Percentiles rank a stretch among this genome's conserved stretches.
Conservation (phyloP, 2,113 vertebrate genomes). For the Tragulus kanchil region DNA sequence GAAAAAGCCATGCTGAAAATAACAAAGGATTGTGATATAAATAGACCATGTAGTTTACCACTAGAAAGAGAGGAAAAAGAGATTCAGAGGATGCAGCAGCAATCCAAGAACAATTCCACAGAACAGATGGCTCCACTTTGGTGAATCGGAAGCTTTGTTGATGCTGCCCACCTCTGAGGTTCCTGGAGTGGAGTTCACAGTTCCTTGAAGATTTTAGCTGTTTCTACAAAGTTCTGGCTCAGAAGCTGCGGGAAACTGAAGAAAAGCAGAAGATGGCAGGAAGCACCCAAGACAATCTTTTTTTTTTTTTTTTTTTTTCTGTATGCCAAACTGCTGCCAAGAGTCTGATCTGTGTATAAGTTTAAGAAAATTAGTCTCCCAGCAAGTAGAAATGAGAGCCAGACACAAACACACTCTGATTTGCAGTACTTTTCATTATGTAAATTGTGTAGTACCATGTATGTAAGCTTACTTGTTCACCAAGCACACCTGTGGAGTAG, state of each 20-base stretch:
- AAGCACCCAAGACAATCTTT: not conserved
- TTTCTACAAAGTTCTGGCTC: slow-evolving; percentile 56
- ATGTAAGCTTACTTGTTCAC: not conserved
- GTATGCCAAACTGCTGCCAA: slow-evolving; percentile 52
- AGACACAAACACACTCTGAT: slow-evolving; percentile 33
- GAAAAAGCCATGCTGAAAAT: slow-evolving; percentile 33
- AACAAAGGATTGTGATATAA: slow-evolving; percentile 60
- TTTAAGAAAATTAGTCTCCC: slow-evolving; percentile 57
- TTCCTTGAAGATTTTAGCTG: slow-evolving; percentile 51
- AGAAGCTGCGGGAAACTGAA: not conserved
- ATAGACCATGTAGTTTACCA: slow-evolving; percentile 55
- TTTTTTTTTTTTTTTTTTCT: slow-evolving; percentile 35
- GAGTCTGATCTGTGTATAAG: slow-evolving; percentile 20
- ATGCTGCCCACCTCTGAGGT: slow-evolving; percentile 54
- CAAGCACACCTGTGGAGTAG: not conserved
- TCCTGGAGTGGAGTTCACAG: slow-evolving; percentile 52
- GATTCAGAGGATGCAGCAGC: not conserved
- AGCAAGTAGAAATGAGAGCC: slow-evolving; percentile 43
- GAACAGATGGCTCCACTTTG: slow-evolving; percentile 58
- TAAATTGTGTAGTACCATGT: not conserved
- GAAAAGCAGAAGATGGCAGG: rapidly evolving
- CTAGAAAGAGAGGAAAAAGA: not conserved
- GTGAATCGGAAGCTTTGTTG: slow-evolving; percentile 39
- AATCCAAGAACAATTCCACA: slow-evolving; percentile 25
- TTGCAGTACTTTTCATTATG: slow-evolving; percentile 46